phyloP scores from a whole-genome alignment of 2,888 invertebrate species.

The Scaptomyza tumidula region DNA sequence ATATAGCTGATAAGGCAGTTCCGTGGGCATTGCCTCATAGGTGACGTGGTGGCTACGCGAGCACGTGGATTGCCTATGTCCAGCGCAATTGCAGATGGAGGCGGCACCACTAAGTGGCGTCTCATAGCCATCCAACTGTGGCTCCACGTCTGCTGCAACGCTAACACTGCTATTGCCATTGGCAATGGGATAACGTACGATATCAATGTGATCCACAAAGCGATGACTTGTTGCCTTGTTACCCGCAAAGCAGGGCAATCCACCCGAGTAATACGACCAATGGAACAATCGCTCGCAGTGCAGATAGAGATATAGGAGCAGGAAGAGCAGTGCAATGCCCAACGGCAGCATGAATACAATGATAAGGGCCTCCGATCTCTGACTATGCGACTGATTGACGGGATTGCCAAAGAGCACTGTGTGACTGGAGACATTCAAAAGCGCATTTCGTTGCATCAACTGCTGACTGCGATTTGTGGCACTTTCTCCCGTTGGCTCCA shows the following conservation, averaged over 20 bases:
- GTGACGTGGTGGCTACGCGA: conserved; percentile 76
- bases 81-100: conserved; percentile 78
- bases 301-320: conserved; percentile 82
- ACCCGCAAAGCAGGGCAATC: conserved; percentile 56
- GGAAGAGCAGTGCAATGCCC: conserved; percentile 81
- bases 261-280: conserved; percentile 77
- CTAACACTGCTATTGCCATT: conserved; percentile 50
- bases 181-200: conserved; percentile 70
- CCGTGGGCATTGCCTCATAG: conserved; percentile 75
- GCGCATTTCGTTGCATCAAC: conserved; percentile 18
- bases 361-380: conserved; percentile 80
- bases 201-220: conserved; percentile 79
- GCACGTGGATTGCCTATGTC: conserved; percentile 54
- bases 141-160: conserved; percentile 38
- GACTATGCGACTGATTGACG: conserved; percentile 78
- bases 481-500: neutral
- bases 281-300: conserved; percentile 83
- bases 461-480: conserved; percentile 7
- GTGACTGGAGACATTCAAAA: conserved; percentile 67
- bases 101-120: conserved; percentile 75
- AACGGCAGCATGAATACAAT: conserved; percentile 83
- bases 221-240: conserved; percentile 40
- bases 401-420: conserved; percentile 79
- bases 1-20: conserved; percentile 76
- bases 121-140: conserved; percentile 75